phyloP scores from a whole-genome alignment of 2,888 invertebrate genomes.

The Lepidocyrtinus sp. region DNA sequence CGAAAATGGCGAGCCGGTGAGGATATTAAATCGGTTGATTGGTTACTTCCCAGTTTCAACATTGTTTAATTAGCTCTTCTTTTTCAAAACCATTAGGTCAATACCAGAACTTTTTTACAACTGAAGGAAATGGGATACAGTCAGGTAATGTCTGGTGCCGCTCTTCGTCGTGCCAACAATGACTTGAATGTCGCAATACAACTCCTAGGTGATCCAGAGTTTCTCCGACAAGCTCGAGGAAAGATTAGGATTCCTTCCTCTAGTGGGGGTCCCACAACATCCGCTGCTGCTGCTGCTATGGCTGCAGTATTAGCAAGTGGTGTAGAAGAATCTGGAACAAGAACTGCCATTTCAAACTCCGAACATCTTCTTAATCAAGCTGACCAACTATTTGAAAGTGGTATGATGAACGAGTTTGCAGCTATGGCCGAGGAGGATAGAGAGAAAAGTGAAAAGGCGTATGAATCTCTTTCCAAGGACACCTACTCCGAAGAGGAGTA shows the following conservation, averaged over 20 bases:
- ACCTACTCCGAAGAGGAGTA: constrained; percentile 81
- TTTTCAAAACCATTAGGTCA: constrained; percentile 72
- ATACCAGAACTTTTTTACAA: constrained; percentile 74
- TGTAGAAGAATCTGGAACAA: not conserved
- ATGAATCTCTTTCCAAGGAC: constrained; percentile 77
- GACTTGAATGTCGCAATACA: constrained; percentile 80
- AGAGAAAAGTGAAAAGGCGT: constrained; percentile 76
- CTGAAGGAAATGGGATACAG: constrained; percentile 82
- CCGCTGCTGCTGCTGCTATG: constrained; percentile 19
- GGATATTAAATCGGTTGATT: constrained; percentile 11
- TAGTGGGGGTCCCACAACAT: not conserved
- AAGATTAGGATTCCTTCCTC: constrained; percentile 15
- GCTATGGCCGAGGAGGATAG: constrained; percentile 49
- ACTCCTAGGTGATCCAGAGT: constrained; percentile 75
- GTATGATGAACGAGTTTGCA: constrained; percentile 14
- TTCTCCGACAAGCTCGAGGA: constrained; percentile 27
- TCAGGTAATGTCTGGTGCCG: constrained; percentile 76
- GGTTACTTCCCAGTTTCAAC: not conserved
- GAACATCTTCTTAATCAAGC: constrained; percentile 36
- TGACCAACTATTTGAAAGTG: constrained; percentile 39
- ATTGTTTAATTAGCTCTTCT: not conserved
- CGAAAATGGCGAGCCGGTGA: constrained; percentile 64
- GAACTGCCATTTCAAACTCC: not conserved
- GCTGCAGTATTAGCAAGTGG: constrained; percentile 22
- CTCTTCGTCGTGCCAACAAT: constrained; percentile 80